These are phyloP conservation scores for Drosophila ercepeae DNA, from an alignment of 1,140 invertebrate genomes.

Conservation along the genomic window DNA sequence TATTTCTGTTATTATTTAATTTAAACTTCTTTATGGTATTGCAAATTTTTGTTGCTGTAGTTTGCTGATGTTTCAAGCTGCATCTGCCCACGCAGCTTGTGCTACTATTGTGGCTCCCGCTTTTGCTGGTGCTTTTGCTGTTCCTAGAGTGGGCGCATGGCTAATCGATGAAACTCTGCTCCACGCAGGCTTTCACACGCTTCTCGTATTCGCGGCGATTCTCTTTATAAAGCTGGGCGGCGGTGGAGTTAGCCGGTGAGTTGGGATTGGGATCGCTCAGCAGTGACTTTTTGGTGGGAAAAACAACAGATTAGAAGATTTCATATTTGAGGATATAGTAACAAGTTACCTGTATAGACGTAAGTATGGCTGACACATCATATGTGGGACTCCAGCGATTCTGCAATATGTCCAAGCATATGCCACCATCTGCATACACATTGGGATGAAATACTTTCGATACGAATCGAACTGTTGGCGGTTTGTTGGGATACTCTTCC, in stretches of 20 bases:
- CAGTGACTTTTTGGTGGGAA: no score
- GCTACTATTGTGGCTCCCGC: constrained; percentile 36
- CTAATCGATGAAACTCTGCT: constrained; percentile 98
- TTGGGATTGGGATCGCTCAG: constrained; percentile 98
- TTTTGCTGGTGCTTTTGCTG: constrained; percentile 44
- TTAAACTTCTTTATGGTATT: constrained; percentile 80
- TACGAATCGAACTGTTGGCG: constrained; percentile 99
- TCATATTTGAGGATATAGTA: no score
- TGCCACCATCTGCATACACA: constrained; percentile 99
- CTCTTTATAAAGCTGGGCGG: constrained; percentile 97
- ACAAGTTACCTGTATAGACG: constrained; percentile 91
- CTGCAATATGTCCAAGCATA: constrained; percentile 99
- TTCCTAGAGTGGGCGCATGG: constrained; percentile 81
- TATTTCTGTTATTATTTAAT: constrained; percentile 76
- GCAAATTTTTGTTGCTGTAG: constrained; percentile 61
- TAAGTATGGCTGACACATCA: constrained; percentile 99
- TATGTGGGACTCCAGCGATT: constrained; percentile 99
- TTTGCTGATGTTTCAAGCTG: constrained; percentile 49
- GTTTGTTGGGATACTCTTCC: constrained; percentile 99
- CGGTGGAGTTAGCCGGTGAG: constrained; percentile 97
- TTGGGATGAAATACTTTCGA: constrained; percentile 99
- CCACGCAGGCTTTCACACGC: constrained; percentile 97
- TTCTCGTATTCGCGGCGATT: constrained; percentile 98
- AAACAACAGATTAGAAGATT: no score
- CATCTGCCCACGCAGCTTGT: constrained; percentile 31